Percentiles rank a stretch among this genome's conserved stretches.
These are phyloP conservation scores for Polyergus mexicanus DNA, from an alignment of 1,140 invertebrate species.

Conservation along the genomic window DNA sequence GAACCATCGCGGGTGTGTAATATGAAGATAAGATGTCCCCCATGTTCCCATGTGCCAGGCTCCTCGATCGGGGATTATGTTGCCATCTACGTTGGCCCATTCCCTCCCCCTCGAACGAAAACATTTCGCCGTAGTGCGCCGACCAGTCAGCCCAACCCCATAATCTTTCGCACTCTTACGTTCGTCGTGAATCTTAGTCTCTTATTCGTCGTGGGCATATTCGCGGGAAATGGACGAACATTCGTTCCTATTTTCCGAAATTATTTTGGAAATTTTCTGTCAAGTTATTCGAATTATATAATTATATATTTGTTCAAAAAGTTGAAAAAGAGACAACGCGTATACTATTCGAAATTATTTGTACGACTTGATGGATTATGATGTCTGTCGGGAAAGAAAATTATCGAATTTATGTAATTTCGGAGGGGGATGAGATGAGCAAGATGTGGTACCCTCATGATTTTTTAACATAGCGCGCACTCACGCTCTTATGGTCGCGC, in stretches of 20 bases:
- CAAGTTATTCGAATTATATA: not conserved
- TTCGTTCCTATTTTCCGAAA: constrained; percentile 11
- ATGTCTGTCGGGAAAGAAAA: not conserved
- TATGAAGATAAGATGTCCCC: constrained; percentile 86
- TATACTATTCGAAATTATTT: not conserved
- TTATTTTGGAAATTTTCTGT: not conserved
- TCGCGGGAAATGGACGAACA: not conserved
- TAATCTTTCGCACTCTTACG: constrained; percentile 69
- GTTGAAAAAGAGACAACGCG: constrained; percentile 18
- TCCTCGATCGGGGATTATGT: constrained; percentile 84
- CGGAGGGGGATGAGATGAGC: constrained; percentile 31
- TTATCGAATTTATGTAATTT: constrained; percentile 54
- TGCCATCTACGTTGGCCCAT: constrained; percentile 78
- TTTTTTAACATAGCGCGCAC: constrained; percentile 78
- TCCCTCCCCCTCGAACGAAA: constrained; percentile 79
- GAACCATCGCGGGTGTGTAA: constrained; percentile 79
- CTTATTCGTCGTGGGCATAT: constrained; percentile 30
- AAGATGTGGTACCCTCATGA: constrained; percentile 73
- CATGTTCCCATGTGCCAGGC: constrained; percentile 79
- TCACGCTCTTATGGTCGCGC: constrained; percentile 76
- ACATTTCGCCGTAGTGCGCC: constrained; percentile 81
- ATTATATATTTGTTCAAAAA: no score
- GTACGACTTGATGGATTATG: not conserved
- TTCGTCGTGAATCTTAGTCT: constrained; percentile 35
- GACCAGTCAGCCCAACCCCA: constrained; percentile 70